Percentiles rank a stretch among this genome's conserved stretches.
Evolutionary conservation across 30 jellyfish, hydroid and myxozoan species (phyloP).

Genomic region (Pelagia noctiluca): DNA sequence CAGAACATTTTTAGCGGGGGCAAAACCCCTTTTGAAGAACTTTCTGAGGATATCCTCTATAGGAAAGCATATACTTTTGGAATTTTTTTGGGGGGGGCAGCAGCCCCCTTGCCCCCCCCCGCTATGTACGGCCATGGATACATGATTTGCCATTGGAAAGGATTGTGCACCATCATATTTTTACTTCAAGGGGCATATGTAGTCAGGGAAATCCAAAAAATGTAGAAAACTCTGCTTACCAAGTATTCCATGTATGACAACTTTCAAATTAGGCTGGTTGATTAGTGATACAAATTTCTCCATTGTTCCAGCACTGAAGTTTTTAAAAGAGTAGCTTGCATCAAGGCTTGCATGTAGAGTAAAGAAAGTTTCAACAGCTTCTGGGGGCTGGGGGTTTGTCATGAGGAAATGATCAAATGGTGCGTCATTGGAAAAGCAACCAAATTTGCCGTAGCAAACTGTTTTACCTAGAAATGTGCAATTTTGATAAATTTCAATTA

Average conservation of each 20-base stretch:
- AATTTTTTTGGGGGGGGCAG: no score
- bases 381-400: conserved; percentile 74
- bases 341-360: conserved; percentile 36
- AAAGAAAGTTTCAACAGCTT: conserved; percentile 43
- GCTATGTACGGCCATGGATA: no score
- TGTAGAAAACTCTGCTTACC: conserved; percentile 58
- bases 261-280: conserved; percentile 20
- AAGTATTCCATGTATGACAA: conserved; percentile 69
- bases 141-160: no score
- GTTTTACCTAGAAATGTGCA: conserved; percentile 38
- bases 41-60: no score
- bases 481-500: no score
- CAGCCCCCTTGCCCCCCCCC: no score
- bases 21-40: no score
- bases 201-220: no score
- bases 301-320: conserved; percentile 36
- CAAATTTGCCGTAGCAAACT: conserved; percentile 77
- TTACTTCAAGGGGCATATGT: no score
- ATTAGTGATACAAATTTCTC: conserved; percentile 28
- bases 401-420: conserved; percentile 68
- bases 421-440: conserved; percentile 70
- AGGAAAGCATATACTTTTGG: no score
- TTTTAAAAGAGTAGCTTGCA: conserved; percentile 3
- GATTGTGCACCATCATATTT: no score
- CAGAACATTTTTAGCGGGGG: no score